Conservation (phyloP, 2,888 invertebrate genomes). For the Cotesia congregata region DNA sequence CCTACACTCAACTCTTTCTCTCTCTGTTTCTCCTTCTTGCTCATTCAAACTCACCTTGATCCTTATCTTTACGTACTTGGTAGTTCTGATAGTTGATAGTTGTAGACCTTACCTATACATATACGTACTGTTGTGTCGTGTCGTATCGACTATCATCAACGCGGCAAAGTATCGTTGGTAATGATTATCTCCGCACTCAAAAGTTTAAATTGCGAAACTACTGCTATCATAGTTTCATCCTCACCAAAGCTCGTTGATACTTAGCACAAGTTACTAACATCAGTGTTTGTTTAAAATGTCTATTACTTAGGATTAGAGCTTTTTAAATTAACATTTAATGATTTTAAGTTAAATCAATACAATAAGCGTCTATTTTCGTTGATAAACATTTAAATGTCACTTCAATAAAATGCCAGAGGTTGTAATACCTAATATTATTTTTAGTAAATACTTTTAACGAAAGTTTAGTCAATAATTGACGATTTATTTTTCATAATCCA, state of each 20-base stretch:
- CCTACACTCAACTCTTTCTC: slow-evolving; percentile 13
- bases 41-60: slow-evolving; percentile 7
- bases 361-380: too few relatives aligned
- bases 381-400: too few relatives aligned
- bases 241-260: background rate
- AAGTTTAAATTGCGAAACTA: slow-evolving; percentile 26
- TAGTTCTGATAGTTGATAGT: background rate
- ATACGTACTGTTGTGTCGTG: slow-evolving; percentile 11
- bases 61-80: slow-evolving; percentile 19
- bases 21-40: background rate
- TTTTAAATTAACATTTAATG: too few relatives aligned
- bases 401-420: too few relatives aligned
- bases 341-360: too few relatives aligned
- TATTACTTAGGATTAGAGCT: background rate
- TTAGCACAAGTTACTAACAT: background rate
- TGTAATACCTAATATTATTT: too few relatives aligned
- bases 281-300: background rate
- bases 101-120: too few relatives aligned
- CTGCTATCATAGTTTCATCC: slow-evolving; percentile 6
- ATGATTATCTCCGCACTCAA: slow-evolving; percentile 34
- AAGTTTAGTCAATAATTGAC: background rate
- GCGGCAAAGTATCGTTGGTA: slow-evolving; percentile 36
- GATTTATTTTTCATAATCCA: background rate
- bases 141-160: slow-evolving; percentile 16
- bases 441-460: too few relatives aligned